Evolutionary conservation across 2,113 vertebrate species (phyloP), one percentile per base, ranked within the genome.

Genomic region (Charadrius vociferus): DNA sequence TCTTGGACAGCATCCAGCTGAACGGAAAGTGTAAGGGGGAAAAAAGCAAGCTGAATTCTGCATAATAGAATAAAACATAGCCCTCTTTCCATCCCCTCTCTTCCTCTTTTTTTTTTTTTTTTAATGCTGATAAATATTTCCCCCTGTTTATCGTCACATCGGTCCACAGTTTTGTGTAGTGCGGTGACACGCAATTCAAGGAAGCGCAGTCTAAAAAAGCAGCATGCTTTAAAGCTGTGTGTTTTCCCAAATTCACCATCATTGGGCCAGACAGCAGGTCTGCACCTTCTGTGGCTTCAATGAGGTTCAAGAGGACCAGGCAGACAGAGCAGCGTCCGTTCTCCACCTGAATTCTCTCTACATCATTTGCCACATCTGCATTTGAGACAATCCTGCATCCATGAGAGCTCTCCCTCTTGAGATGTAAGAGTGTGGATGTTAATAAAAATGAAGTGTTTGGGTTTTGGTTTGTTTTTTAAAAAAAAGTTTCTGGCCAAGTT

Each of bases 231-330:
- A 91, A 90, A 94, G 62, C 68, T 65, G 23, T 81, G 3, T 71
- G 10, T 78, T 91, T 83, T 70, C 77, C 72, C 63, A 39, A 12
- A 18, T 61, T 77, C 58, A 59, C 19, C 27, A 56, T 34, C 70
- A 21, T 59, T 72, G 95, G 85, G 86, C 66, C 65, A 94, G 96
- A 74, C 63, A 78, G 36, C 75, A 81, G 72, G 37, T 67, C 87
- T 93, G 37, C 62, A 77, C 61, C 88, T 96, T 96, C 59, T 84
- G 89, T 9, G 7, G 70, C 87, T 95, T 83, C 86, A 92, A 78
- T 82, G 85, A 89, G 81, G 86, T 78, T 92, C 65, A 37, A 79
- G 81, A 92, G 91, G 82, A 89, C 22, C 18, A 55, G 67, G 77
- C 82, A 95, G 75, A 55, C 21, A 37, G 17, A 14, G 27, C 36